Base-by-base conservation (phyloP, 2,113 vertebrate species). In the Ammodytes marinus region DNA sequence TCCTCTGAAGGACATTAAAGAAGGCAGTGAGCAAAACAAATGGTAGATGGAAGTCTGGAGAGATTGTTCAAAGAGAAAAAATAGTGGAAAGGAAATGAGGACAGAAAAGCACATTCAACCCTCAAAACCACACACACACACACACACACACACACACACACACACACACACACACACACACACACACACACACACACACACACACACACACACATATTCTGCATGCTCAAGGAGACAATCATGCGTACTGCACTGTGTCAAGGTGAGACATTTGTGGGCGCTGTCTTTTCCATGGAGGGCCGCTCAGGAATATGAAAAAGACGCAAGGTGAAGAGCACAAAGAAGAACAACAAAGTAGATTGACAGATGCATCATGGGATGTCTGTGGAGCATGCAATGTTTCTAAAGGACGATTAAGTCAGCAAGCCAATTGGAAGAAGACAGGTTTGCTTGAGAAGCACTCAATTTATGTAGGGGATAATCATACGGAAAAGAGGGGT, bases 331-430 rank as follows among this genome's bases (percentile, higher is more conserved):
- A 69, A 63, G 27, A 79, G 70, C n/a, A 55, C 49, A 75, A 50
- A 50, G 27, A 64, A 9, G 7, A 39, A n/a, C 39, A 45, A 71
- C 19, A 54, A 69, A 40, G 19, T 40, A 37, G 50, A 72, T n/a
- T 55, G 57, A 54, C 17, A 57, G 13, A 50, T 43, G 69, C 60
- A 79, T 68, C 42, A 58, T 61, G 71, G 66, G 59, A 79, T 49
- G 35, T 57, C 10, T 67, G 6, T n/a, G 11, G 45, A 73, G 73
- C 47, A 58, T 40, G 42, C 55, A 50, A 4, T 60, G n/a, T 61
- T 66, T 78, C 45, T 46, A 45, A 57, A 60, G 61, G 49, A 74
- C 66, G 63, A 84, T 73, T 61, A 82, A 82, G 47, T 77, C 15
- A 11, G 74, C 13, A 8, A 50, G 43, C 6, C 52, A 75, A 79